phyloP scores from a whole-genome alignment of 2,113 vertebrate genomes.

The Atractosteus spatula region DNA sequence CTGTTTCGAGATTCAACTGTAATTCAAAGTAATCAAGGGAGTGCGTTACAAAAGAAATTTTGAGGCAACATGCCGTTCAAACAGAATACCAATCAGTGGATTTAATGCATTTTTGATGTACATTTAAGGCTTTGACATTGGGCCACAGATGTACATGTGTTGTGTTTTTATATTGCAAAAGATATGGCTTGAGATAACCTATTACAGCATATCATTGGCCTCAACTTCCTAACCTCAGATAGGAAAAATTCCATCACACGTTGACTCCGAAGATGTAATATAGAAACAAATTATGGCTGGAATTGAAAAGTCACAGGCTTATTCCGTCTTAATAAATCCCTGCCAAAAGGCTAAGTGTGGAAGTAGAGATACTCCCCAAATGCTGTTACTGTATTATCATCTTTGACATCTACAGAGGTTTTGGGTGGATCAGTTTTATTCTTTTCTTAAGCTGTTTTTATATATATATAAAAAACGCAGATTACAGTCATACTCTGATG shows the following conservation, averaged over 20 bases:
- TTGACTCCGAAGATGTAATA: constrained; percentile 89
- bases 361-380: constrained; percentile 82
- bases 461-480: constrained; percentile 17
- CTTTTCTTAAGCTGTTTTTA: constrained; percentile 17
- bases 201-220: constrained; percentile 89
- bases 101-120: constrained; percentile 99
- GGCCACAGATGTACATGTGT: constrained; percentile 98
- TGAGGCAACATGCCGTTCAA: constrained; percentile 81
- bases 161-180: constrained; percentile 94
- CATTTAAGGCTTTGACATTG: constrained; percentile 91
- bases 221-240: constrained; percentile 60
- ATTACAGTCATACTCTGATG: background rate
- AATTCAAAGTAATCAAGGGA: constrained; percentile 86
- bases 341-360: constrained; percentile 93
- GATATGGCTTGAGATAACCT: constrained; percentile 91
- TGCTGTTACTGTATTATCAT: constrained; percentile 89
- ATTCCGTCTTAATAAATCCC: constrained; percentile 98
- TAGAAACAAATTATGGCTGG: constrained; percentile 99
- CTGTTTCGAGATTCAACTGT: constrained; percentile 71
- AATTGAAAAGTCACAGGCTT: constrained; percentile 99
- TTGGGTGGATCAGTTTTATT: constrained; percentile 48
- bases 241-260: constrained; percentile 95
- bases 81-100: constrained; percentile 91
- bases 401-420: constrained; percentile 80
- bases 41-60: constrained; percentile 79